Percentiles rank a stretch among this genome's conserved stretches.
phyloP scores from a whole-genome alignment of 92 coral and sea anemone species.

The Zoanthus sociatus region DNA sequence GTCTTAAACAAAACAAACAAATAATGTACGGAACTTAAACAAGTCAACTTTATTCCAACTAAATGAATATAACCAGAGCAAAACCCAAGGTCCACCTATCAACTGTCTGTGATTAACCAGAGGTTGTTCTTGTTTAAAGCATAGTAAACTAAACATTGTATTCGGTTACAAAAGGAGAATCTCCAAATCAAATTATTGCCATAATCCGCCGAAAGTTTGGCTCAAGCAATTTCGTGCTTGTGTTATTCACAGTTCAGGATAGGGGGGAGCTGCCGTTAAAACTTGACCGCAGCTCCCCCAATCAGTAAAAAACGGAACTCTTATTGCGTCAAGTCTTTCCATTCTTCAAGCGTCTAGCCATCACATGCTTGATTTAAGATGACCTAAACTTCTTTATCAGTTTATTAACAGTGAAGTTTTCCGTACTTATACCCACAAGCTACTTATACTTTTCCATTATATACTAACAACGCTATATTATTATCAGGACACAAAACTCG shows the following conservation, averaged over 20 bases:
- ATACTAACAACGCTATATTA: no score
- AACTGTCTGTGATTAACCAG: background rate
- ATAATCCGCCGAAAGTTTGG: background rate
- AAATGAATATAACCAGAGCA: background rate
- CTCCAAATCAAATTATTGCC: background rate
- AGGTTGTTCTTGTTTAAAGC: background rate
- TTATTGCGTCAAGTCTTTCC: background rate
- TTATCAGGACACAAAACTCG: no score
- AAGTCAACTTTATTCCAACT: background rate
- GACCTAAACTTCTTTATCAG: no score
- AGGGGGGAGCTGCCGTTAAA: constrained; percentile 2
- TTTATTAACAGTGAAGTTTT: no score
- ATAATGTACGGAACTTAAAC: background rate
- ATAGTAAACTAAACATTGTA: background rate
- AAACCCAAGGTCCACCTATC: background rate
- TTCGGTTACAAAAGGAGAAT: background rate
- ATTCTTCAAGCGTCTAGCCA: no score
- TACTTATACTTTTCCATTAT: no score
- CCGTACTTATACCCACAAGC: no score
- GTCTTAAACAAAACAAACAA: no score
- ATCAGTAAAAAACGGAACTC: background rate
- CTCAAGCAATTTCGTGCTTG: background rate
- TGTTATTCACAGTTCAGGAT: background rate
- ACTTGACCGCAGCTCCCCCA: background rate
- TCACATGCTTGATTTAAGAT: no score